Conservation (phyloP, 2,113 vertebrate species). For the Neodontobutis hainanensis region DNA sequence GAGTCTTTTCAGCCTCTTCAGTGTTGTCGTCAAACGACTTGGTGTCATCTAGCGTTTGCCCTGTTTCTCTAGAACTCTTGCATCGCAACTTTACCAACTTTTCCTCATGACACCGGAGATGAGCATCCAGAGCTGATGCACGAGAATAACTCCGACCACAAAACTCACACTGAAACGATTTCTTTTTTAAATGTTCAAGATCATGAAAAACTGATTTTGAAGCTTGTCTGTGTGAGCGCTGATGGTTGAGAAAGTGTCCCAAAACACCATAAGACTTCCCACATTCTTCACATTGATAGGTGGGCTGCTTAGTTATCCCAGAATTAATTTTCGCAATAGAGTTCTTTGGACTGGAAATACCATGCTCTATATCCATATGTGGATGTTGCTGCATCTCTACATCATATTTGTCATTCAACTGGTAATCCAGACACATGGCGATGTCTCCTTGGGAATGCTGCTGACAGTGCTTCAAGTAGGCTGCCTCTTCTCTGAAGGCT, state of each 20-base stretch:
- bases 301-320: constrained; percentile 50
- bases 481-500: constrained; percentile 68
- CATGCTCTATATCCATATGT: constrained; percentile 58
- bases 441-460: constrained; percentile 67
- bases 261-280: constrained; percentile 72
- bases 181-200: constrained; percentile 78
- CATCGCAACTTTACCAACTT: constrained; percentile 75
- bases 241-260: constrained; percentile 80
- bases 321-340: constrained; percentile 5
- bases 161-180: constrained; percentile 77
- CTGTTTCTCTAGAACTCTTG: constrained; percentile 48
- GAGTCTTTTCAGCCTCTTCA: constrained; percentile 5
- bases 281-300: constrained; percentile 76
- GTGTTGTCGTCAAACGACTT: constrained; percentile 33
- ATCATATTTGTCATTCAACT: constrained; percentile 29
- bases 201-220: constrained; percentile 78
- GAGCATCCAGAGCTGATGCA: constrained; percentile 81
- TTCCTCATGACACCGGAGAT: constrained; percentile 80
- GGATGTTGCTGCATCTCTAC: not conserved
- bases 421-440: constrained; percentile 50
- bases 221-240: constrained; percentile 75
- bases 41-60: constrained; percentile 24
- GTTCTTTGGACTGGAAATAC: constrained; percentile 23
- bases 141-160: constrained; percentile 81
- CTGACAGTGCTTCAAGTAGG: constrained; percentile 64